phyloP scores from a whole-genome alignment of 2,888 invertebrate species.

The Netelia inedita region DNA sequence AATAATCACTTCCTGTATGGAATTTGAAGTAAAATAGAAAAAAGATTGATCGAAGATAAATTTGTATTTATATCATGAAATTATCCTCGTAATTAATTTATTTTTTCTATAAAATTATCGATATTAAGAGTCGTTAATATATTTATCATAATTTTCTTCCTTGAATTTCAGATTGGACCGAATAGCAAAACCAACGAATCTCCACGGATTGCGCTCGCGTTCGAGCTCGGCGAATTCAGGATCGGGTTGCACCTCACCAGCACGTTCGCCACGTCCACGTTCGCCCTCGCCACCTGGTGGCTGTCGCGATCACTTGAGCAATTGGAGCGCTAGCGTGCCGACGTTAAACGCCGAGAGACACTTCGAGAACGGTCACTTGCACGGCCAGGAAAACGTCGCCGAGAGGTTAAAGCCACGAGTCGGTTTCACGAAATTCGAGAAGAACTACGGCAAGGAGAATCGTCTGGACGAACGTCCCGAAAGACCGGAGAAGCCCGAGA shows the following conservation, averaged over 20 bases:
- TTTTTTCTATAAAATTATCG: neutral
- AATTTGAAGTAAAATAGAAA: too few species aligned
- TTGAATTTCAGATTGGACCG: slow-evolving; percentile 76
- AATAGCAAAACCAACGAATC: slow-evolving; percentile 84
- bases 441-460: slow-evolving; percentile 81
- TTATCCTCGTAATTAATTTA: too few species aligned
- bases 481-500: slow-evolving; percentile 94
- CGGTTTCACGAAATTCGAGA: slow-evolving; percentile 77
- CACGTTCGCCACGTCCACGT: slow-evolving; percentile 86
- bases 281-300: slow-evolving; percentile 83
- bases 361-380: slow-evolving; percentile 82
- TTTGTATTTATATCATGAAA: too few species aligned
- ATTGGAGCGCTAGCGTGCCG: slow-evolving; percentile 86
- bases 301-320: slow-evolving; percentile 86
- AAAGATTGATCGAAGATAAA: too few species aligned
- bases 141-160: slow-evolving; percentile 10
- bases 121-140: slow-evolving; percentile 11
- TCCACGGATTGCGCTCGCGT: slow-evolving; percentile 87
- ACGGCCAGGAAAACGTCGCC: slow-evolving; percentile 83
- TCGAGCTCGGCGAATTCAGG: slow-evolving; percentile 90
- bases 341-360: slow-evolving; percentile 85
- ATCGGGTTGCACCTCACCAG: slow-evolving; percentile 87
- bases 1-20: too few species aligned
- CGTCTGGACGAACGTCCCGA: slow-evolving; percentile 86
- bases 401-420: slow-evolving; percentile 85